These are phyloP conservation scores for Lepidochitona cinerea DNA, from an alignment of 2,888 invertebrate genomes.

Conservation along the genomic window DNA sequence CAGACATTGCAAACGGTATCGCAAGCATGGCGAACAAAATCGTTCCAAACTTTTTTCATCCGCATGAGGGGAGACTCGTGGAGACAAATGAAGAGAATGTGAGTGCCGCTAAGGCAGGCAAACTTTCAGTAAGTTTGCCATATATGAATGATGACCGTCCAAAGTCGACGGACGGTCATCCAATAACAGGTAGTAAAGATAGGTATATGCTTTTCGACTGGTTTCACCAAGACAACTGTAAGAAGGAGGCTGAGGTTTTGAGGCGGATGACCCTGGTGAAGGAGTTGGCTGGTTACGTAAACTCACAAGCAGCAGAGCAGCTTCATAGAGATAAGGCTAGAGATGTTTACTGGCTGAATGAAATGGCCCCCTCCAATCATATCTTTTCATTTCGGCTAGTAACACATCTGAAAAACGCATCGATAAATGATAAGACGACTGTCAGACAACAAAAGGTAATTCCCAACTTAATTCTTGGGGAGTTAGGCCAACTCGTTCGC, in stretches of 20 bases:
- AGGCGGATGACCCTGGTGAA: neutral
- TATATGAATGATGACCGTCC: neutral
- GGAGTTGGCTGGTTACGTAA: neutral
- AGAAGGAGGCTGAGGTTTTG: neutral
- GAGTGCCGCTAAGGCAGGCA: neutral
- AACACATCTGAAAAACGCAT: neutral
- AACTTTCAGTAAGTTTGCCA: neutral
- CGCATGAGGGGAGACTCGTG: conserved; percentile 9
- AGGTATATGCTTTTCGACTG: no score
- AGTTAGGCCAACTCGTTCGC: no score
- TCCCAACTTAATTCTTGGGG: neutral
- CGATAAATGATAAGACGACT: neutral
- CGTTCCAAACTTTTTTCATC: neutral
- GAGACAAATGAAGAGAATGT: conserved; percentile 1
- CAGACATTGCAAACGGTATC: neutral
- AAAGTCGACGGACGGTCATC: neutral
- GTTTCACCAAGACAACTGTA: neutral
- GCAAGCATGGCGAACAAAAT: neutral
- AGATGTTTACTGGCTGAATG: conserved; percentile 6
- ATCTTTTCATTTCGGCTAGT: neutral
- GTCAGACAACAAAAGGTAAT: no score
- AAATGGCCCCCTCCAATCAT: neutral
- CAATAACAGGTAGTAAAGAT: neutral
- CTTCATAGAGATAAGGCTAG: neutral
- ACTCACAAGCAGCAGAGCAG: conserved; percentile 8